Conservation (phyloP, 2,888 invertebrate species). For the Ceraclea dissimilis region DNA sequence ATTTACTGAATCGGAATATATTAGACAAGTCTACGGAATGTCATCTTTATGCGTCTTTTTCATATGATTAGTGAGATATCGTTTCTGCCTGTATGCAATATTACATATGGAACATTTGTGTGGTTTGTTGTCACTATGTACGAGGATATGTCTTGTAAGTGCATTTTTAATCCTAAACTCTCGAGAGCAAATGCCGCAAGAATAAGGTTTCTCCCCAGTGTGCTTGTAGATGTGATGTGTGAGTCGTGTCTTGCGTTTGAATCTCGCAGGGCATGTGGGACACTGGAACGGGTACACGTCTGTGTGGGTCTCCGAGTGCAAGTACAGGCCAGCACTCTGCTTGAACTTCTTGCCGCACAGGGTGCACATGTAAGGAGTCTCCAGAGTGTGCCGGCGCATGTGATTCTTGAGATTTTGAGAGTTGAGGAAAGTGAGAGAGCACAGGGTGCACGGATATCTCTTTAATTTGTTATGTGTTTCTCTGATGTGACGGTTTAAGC, state of each 20-base stretch:
- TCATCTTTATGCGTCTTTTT: constrained; percentile 23
- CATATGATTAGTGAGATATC: constrained; percentile 47
- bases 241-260: constrained; percentile 51
- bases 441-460: constrained; percentile 49
- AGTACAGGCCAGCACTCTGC: constrained; percentile 57
- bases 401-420: constrained; percentile 54
- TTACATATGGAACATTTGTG: constrained; percentile 39
- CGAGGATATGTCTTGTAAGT: constrained; percentile 46
- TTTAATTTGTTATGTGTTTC: constrained; percentile 57
- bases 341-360: constrained; percentile 57
- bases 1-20: too few species aligned
- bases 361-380: constrained; percentile 50
- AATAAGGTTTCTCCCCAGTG: constrained; percentile 55
- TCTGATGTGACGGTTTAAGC: constrained; percentile 52
- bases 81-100: constrained; percentile 42
- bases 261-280: constrained; percentile 52
- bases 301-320: constrained; percentile 53
- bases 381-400: constrained; percentile 52
- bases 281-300: constrained; percentile 51
- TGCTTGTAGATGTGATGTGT: constrained; percentile 52
- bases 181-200: constrained; percentile 49
- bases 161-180: constrained; percentile 52
- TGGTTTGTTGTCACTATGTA: constrained; percentile 47
- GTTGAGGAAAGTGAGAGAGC: constrained; percentile 52
- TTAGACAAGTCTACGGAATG: too few species aligned